Base-by-base conservation (phyloP, 2,888 invertebrate genomes). In the Acutogordius australiensis region DNA sequence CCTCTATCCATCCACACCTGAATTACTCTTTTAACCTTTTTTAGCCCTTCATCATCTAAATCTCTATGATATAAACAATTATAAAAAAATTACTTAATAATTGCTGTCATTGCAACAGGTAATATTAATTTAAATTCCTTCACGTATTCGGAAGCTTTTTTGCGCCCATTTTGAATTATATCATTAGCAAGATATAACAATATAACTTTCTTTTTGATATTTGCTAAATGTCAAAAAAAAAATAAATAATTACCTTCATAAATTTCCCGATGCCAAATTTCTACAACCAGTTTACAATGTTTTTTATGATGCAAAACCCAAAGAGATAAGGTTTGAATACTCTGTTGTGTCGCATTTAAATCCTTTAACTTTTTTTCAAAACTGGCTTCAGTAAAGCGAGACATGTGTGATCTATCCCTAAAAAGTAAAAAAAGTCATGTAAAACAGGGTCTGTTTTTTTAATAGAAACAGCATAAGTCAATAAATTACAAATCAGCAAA, bases 1-100 rank as follows among this genome's bases (percentile, higher is more conserved):
- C 68, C 68, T 60, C 76, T 64, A 28, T 75, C 73, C 45, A 69
- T 67, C 71, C 76, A 76, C 28, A 76, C 72, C 44, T 67, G 67
- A 30, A 75, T 64, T 27, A 74, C 69, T 62, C 74, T 66, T 26
- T 68, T 68, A 62, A 74, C 65, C 60, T 63, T 68, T 64, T 71
- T 4, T 69, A 69, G 63, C 71, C 71, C 18, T 68, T 66, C 60
- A 69, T 69, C 62, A 69, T 71, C 63, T 30, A 63, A 88, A 23
- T 23, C 51, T 23, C 51, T 51, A 37, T 37, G 37, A 18, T 13
- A 37, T 13, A 37, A 13, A 37, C 8, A 13, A 18, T 37, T 13
- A 37, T 37, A 37, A 23, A 51, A n/a, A 23, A n/a, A 4, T 21
- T n/a, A 51, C 51, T 51, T 51, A 23, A 51, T 23, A 8, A 51